Evolutionary conservation across 2,113 vertebrate species (phyloP), one percentile per base, ranked within the genome.

Genomic region (Poicephalus meyeri): DNA sequence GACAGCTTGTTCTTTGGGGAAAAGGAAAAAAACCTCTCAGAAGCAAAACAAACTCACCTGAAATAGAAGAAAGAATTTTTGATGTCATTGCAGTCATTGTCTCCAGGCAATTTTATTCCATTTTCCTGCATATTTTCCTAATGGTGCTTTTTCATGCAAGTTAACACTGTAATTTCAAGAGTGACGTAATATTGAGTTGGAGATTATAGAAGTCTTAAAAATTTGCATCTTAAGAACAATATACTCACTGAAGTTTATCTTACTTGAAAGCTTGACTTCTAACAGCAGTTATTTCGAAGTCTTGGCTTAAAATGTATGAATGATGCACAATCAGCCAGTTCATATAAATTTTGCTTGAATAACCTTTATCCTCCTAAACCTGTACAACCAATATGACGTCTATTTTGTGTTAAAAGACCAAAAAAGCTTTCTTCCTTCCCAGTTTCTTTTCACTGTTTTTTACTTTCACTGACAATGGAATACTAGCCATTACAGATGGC

Each of bases 391-490:
- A 80, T 81, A 81, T 88, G 80, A 16, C n/a, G 49, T 1, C 10
- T 64, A 88, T 93, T 93, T 77, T 61, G 53, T 68, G 52, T 28
- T 20, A 33, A 90, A 96, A 96, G 52, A 85, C 64, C 49, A 91
- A 93, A 96, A 96, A 79, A 94, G 72, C 66, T 94, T 49, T 84
- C 81, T 96, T 92, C 68, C 41, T 94, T 84, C 65, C 41, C 65
- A 49, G 64, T 83, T 90, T 97, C 77, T 93, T 96, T 97, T 86
- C 50, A 86, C 14, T 94, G 73, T 61, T 95, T 97, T 97, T 97
- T 87, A 91, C 91, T 95, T 49, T 77, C 78, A 95, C 58, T 89
- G 83, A 74, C 89, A 93, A 52, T 72, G 46, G 93, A 96, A 95
- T 87, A 92, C 87, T 93, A 94, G 91, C 80, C 74, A 81, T 95